A percentile compares a stretch with the other conserved stretches of the same genome.
phyloP scores from a whole-genome alignment of 2,888 invertebrate species.

The Elmis aenea region DNA sequence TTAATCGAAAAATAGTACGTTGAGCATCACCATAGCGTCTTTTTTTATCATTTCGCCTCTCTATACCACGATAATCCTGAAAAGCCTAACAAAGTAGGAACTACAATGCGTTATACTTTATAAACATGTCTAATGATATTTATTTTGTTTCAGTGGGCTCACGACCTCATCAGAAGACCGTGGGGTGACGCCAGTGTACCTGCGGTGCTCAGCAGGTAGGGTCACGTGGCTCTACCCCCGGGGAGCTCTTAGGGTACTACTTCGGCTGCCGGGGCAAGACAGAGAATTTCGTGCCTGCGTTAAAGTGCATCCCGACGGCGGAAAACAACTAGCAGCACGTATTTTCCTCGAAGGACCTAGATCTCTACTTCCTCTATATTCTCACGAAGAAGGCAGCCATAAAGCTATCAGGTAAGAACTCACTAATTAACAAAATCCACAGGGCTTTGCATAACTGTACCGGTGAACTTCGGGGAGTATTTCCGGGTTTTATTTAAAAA shows the following conservation, averaged over 20 bases:
- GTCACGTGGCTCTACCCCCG: slow-evolving; percentile 73
- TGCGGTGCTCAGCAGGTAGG: slow-evolving; percentile 66
- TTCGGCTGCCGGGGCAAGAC: slow-evolving; percentile 54
- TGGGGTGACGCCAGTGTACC: slow-evolving; percentile 71
- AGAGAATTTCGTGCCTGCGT: slow-evolving; percentile 68
- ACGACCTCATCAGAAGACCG: slow-evolving; percentile 47
- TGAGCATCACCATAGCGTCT: too few species aligned
- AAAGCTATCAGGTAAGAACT: slow-evolving; percentile 40
- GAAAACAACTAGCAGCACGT: slow-evolving; percentile 48
- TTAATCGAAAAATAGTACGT: too few species aligned
- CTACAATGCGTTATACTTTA: too few species aligned
- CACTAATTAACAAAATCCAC: too few species aligned
- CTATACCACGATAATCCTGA: too few species aligned
- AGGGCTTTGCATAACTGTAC: too few species aligned
- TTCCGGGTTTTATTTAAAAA: too few species aligned
- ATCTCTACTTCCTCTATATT: slow-evolving; percentile 55
- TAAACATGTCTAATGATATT: too few species aligned
- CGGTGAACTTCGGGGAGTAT: too few species aligned
- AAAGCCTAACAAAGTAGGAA: too few species aligned
- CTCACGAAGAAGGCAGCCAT: slow-evolving; percentile 52
- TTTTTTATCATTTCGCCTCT: too few species aligned
- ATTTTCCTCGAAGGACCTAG: slow-evolving; percentile 62
- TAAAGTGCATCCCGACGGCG: slow-evolving; percentile 48
- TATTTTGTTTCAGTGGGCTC: slow-evolving; percentile 56
- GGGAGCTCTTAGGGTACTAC: slow-evolving; percentile 65